Evolutionary conservation across 2,888 invertebrate genomes (phyloP).

Genomic region (Drosophila rellima): DNA sequence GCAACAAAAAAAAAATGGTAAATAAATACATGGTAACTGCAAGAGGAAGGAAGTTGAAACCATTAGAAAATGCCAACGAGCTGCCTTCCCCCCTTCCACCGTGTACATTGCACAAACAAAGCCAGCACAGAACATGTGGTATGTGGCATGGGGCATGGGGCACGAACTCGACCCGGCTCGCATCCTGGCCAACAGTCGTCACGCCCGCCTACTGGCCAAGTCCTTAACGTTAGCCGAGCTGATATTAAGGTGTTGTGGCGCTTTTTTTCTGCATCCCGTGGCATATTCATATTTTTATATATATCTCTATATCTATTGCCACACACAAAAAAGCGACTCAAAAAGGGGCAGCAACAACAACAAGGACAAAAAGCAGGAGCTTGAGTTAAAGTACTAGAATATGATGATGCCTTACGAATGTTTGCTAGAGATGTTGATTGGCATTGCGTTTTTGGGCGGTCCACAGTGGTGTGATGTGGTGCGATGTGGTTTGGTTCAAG

Average conservation of each 20-base stretch:
- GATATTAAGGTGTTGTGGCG: constrained; percentile 63
- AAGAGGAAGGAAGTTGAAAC: constrained; percentile 81
- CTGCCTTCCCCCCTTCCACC: background rate
- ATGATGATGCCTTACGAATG: constrained; percentile 75
- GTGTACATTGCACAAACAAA: constrained; percentile 42
- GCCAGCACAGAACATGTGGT: constrained; percentile 33
- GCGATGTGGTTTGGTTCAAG: background rate
- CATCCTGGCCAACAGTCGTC: constrained; percentile 19
- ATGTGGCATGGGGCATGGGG: constrained; percentile 27
- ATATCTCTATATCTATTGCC: constrained; percentile 34
- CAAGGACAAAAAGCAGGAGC: constrained; percentile 46
- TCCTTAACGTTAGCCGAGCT: constrained; percentile 39
- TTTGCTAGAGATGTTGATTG: constrained; percentile 80
- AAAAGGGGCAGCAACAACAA: constrained; percentile 26
- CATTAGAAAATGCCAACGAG: constrained; percentile 77
- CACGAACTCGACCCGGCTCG: constrained; percentile 1
- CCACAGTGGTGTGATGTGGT: background rate
- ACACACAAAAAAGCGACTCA: constrained; percentile 30
- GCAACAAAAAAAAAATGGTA: constrained; percentile 5
- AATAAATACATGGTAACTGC: constrained; percentile 51
- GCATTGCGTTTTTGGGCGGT: constrained; percentile 54
- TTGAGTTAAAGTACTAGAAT: constrained; percentile 29
- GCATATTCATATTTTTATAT: constrained; percentile 62
- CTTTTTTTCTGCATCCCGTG: constrained; percentile 17
- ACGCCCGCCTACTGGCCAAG: constrained; percentile 16